Base-by-base conservation (phyloP, 2,113 vertebrate genomes). In the Lanius ludovicianus region DNA sequence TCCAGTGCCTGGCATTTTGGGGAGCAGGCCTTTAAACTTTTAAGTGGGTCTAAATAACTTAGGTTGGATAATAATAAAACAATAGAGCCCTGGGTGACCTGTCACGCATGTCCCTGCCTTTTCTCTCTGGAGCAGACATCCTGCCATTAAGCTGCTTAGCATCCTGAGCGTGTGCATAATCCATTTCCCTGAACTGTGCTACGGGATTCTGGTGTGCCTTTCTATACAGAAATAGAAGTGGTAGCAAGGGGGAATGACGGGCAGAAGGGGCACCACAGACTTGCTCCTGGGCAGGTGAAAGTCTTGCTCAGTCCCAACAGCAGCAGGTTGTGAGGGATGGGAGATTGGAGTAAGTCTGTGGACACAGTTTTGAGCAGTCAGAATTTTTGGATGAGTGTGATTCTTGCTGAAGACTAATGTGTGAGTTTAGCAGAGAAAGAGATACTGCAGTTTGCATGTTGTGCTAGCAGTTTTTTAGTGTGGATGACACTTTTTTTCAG, bases 81-180 rank as follows among this genome's bases (percentile, higher is more conserved):
- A 85, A 31, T 21, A 1, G n/a, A n/a, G 70, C 82, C 64, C 55
- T 49, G 8, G 7, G 62, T 50, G 92, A 52, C 74, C 74, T 71
- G 90, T 28, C 71, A 11, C 3, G 7, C 60, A 8, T 18, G 15
- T 44, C 85, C 30, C 75, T 73, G 95, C 59, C 44, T 75, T 41
- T 75, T 60, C 46, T 75, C 74, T 69, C 70, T 3, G 46, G 11
- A 75, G 77, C 88, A 91, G 90, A 79, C 84, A 56, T 83, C 71
- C 68, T 65, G 5, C 68, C 69, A 30, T 56, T 96, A 86, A 96
- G 90, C 95, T 88, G 92, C 94, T 94, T 94, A 91, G 21, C 7
- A 7, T 44, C 82, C 84, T 3, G 56, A 71, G 65, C 3, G 56
- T n/a, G 9, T 46, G 57, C 82, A 25, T 83, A 90, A 93, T 90